Percentiles rank a stretch among this genome's conserved stretches.
Evolutionary conservation across 2,113 vertebrate species (phyloP).

Genomic region (Poecile atricapillus): DNA sequence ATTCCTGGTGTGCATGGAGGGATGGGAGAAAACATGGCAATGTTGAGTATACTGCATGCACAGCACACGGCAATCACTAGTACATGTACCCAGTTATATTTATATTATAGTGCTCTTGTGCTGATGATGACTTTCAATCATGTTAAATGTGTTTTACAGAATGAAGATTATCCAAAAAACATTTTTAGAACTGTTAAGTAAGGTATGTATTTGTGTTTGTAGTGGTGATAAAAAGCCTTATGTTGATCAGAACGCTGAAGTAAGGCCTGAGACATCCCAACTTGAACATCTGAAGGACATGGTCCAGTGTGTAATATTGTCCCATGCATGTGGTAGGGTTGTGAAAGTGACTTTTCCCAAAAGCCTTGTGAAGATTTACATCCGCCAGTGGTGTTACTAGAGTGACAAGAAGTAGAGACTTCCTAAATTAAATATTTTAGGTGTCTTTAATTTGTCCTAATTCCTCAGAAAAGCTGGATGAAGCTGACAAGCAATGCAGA

Average conservation of each 20-base stretch:
- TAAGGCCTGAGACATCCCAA: neutral
- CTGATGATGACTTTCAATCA: neutral
- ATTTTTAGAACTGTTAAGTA: neutral
- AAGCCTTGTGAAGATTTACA: neutral
- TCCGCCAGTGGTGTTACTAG: neutral
- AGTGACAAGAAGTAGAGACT: neutral
- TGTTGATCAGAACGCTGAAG: neutral
- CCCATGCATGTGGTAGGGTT: neutral
- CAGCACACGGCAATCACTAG: fast-evolving
- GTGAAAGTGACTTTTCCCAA: neutral
- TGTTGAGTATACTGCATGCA: neutral
- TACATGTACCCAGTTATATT: neutral
- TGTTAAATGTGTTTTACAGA: neutral
- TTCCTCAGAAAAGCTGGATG: neutral
- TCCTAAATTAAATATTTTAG: neutral
- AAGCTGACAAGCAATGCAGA: neutral
- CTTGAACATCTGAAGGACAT: neutral
- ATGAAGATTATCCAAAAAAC: neutral
- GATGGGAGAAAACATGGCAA: neutral
- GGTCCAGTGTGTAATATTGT: neutral
- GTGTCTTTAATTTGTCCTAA: neutral
- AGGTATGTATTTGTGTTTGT: neutral
- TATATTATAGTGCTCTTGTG: neutral
- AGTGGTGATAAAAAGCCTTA: neutral
- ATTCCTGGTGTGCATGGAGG: neutral